These are phyloP conservation scores for Uropetala carovei DNA, from an alignment of 2,888 invertebrate species.

Conservation along the genomic window DNA sequence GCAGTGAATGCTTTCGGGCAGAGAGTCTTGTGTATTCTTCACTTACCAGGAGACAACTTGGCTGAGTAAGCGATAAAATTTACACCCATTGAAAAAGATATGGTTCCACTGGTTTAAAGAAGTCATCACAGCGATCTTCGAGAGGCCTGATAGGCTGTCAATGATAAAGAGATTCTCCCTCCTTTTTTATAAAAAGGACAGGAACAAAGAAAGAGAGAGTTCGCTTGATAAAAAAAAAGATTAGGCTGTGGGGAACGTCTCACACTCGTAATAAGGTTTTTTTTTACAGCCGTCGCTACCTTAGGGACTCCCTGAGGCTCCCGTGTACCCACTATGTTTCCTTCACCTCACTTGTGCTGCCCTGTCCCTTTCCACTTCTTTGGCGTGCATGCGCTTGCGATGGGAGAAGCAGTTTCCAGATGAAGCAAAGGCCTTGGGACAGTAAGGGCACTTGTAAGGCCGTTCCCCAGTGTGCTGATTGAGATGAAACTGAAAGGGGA, in stretches of 20 bases:
- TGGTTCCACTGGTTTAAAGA: constrained; percentile 44
- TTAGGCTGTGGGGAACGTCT: constrained; percentile 2
- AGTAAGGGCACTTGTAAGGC: constrained; percentile 85
- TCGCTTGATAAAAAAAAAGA: constrained; percentile 37
- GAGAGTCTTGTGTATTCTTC: constrained; percentile 34
- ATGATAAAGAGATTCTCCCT: constrained; percentile 50
- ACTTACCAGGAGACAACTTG: constrained; percentile 47
- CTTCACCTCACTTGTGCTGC: constrained; percentile 56
- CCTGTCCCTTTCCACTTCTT: constrained; percentile 78
- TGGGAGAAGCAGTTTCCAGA: constrained; percentile 87
- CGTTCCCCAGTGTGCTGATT: constrained; percentile 86
- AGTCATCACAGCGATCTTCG: constrained; percentile 43
- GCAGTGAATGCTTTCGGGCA: constrained; percentile 57
- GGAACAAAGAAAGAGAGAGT: constrained; percentile 21
- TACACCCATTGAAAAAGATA: constrained; percentile 41
- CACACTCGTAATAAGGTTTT: neutral
- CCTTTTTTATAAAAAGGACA: neutral
- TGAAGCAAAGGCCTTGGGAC: constrained; percentile 84
- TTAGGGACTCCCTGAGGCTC: neutral
- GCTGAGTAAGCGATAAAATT: neutral
- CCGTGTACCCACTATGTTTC: neutral
- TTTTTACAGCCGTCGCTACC: neutral
- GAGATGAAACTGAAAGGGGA: constrained; percentile 80
- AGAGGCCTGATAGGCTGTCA: constrained; percentile 26
- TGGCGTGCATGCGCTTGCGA: constrained; percentile 84